Base-by-base conservation (phyloP, 2,113 vertebrate species). In the Pungitius pungitius region DNA sequence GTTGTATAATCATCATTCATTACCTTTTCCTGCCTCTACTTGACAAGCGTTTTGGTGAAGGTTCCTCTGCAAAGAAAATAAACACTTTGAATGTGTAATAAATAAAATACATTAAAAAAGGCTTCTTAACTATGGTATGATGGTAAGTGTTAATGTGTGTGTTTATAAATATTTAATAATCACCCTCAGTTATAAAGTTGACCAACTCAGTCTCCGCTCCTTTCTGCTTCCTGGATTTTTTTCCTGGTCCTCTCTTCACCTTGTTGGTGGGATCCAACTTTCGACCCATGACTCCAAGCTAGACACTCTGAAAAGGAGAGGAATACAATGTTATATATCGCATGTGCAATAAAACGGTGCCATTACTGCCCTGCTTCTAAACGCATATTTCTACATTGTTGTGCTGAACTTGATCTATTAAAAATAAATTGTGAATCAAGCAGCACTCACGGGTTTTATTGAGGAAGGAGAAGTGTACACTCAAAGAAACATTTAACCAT, bases 141-240 rank as follows among this genome's bases (percentile, higher is more conserved):
- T 35, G 33, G 33, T 63, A 18, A 57, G n/a, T 47, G 12, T 61
- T 4, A 45, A 24, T 14, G 20, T 12, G 57, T 5, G 13, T 59
- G 2, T 62, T 30, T 33, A 30, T 35, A 42, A 61, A 49, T 1
- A 43, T 10, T 2, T 59, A 9, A 71, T 69, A 57, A 15, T 90
- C 22, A 91, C 89, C 91, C 54, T 87, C 87, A 68, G 77, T 59
- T 69, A 99, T 84, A 80, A 96, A 95, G 6, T 93, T 95, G 61
- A 87, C 82, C 61, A 98, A 87, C 85, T 99, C 97, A 0, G 94
- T 94, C 88, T 99, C 97, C 0, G 97, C 96, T 6, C 97, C 96
- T 14, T 94, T 92, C 86, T 99, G 97, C 80, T 99, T 99, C 47
- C 90, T 94, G 55, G 96, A 71, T 83, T 99, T 98, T 15, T 94